These are phyloP conservation scores for Daboia siamensis DNA, from an alignment of 2,113 vertebrate genomes.

Conservation along the genomic window DNA sequence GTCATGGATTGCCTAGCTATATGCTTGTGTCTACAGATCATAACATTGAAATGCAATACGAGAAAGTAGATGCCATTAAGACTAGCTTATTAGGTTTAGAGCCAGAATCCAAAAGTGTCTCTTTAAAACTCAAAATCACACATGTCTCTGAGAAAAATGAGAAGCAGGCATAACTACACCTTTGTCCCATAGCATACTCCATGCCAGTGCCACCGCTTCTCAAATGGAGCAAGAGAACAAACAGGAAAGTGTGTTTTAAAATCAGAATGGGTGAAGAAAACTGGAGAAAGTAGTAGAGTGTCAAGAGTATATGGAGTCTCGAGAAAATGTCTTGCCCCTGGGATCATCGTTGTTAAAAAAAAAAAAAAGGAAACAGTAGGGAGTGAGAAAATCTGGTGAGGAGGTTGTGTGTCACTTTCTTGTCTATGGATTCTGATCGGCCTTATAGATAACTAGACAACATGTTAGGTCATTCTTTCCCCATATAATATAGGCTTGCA, in stretches of 20 bases:
- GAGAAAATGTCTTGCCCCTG: not conserved
- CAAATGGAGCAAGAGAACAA: not conserved
- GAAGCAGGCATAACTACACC: not conserved
- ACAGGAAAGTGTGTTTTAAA: not conserved
- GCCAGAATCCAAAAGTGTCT: not conserved
- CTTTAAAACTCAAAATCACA: not conserved
- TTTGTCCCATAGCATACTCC: not conserved
- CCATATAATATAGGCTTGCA: not conserved
- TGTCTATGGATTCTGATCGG: constrained; percentile 48
- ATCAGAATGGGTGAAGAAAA: not conserved
- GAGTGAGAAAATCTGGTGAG: not conserved
- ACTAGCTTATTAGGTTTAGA: not conserved
- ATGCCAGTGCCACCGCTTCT: not conserved
- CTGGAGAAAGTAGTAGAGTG: not conserved
- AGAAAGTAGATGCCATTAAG: not conserved
- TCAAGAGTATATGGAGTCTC: not conserved
- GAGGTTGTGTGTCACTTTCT: not conserved
- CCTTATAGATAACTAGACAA: not conserved
- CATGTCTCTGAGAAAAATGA: not conserved
- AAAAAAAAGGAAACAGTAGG: not conserved
- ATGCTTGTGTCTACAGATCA: not conserved
- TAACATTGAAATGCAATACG: not conserved
- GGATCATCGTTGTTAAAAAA: not conserved
- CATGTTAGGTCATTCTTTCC: not conserved
- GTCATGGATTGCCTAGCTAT: not conserved